Base-by-base conservation (phyloP, 2,113 vertebrate genomes). In the Halichoeres trimaculatus region DNA sequence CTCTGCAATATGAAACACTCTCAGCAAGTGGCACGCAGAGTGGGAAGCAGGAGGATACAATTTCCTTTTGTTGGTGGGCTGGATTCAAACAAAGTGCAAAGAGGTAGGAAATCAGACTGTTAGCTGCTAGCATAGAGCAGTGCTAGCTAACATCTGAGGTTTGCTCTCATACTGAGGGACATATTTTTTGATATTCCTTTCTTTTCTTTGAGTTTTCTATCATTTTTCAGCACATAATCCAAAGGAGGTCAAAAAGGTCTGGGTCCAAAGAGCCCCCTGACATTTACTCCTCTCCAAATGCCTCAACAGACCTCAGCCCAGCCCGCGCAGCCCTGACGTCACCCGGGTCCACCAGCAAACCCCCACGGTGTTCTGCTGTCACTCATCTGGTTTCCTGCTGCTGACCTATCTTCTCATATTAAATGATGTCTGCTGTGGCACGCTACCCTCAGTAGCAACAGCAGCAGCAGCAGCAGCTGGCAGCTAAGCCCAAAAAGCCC, bases 391-490 rank as follows among this genome's bases (percentile, higher is more conserved):
- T 55, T 72, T 63, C 69, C 79, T 56, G 38, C 76, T 48, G 57
- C 66, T 73, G 56, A 72, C 57, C 67, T 12, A 59, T 74, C 84
- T 74, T 56, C 30, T 79, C 17, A 11, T 48, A 67, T 74, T 69
- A 80, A 84, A 65, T 14, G 36, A 59, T 47, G 34, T 65, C 50
- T 63, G 40, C 59, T 48, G n/a, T 43, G 20, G 66, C 61, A 19
- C 22, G 20, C 69, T 58, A 72, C 56, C 62, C 67, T 59, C 47
- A 52, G n/a, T n/a, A n/a, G n/a, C n/a, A n/a, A n/a, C n/a, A n/a
- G 35, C 76, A 53, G 56, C 75, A 73, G 70, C 80, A 70, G 51
- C 78, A 76, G 70, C 80, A 70, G 47, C 69, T 70, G 70, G 35
- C 62, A 73, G 72, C 54, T 41, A 59, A 81, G 71, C 79, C 51